Conservation (phyloP, 1,140 invertebrate species). For the Bombyx mori region ASM3026992v2 NC_085131.1:10557501-10558000, state of each 20-base stretch:
- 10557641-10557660: constrained; percentile 27
- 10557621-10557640: constrained; percentile 45
- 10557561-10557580: constrained; percentile 68
- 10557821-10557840: constrained; percentile 38
- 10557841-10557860: constrained; percentile 55
- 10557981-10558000: constrained; percentile 65
- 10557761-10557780: constrained; percentile 18
- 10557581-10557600: constrained; percentile 61
- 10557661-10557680: constrained; percentile 60
- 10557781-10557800: constrained; percentile 21
- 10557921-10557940: constrained; percentile 61
- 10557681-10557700: constrained; percentile 37
- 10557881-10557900: constrained; percentile 53
- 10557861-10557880: constrained; percentile 66
- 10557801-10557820: constrained; percentile 23
- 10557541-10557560: constrained; percentile 62
- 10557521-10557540: constrained; percentile 55
- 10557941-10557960: constrained; percentile 65
- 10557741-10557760: constrained; percentile 17
- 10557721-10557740: constrained; percentile 37
- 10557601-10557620: constrained; percentile 27
- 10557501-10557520: constrained; percentile 46
- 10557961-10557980: constrained; percentile 54
- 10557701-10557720: constrained; percentile 25
- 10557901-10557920: constrained; percentile 69